Percentiles rank a stretch among this genome's conserved stretches.
Evolutionary conservation across 2,797 vertebrate genomes (phyloP).

Genomic region (Austrolebias charrua): DNA sequence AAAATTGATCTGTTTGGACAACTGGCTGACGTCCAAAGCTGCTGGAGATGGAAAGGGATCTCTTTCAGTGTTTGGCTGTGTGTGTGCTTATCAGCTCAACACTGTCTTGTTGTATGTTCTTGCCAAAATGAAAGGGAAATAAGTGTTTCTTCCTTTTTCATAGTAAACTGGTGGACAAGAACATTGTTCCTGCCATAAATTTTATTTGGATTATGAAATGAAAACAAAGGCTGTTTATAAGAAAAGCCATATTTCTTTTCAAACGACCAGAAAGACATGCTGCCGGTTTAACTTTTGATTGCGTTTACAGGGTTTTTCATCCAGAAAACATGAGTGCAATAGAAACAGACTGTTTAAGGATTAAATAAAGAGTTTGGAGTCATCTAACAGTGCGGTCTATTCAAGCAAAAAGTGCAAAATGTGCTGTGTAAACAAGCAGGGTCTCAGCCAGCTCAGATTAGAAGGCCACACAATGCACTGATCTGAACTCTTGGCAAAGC

Average conservation of each 20-base stretch:
- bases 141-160: neutral
- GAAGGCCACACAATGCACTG: constrained; percentile 10
- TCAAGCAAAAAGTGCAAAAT: constrained; percentile 1
- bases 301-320: neutral
- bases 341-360: constrained; percentile 4
- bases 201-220: neutral
- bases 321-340: neutral
- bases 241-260: neutral
- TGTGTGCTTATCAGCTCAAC: constrained; percentile 30
- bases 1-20: constrained; percentile 48
- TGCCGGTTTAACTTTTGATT: neutral
- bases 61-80: constrained; percentile 22
- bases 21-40: constrained; percentile 42
- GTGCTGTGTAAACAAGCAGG: constrained; percentile 3
- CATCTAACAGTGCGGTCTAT: neutral
- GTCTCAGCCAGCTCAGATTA: constrained; percentile 22
- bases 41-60: constrained; percentile 29
- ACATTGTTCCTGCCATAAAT: constrained; percentile 2
- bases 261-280: neutral
- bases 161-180: neutral
- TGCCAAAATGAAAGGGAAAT: constrained; percentile 15
- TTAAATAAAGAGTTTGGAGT: constrained; percentile 8
- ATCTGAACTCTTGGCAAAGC: neutral
- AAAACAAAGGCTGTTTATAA: constrained; percentile 2
- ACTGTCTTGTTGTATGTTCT: neutral